These are phyloP conservation scores for Mionectes macconnelli DNA, from an alignment of 2,113 vertebrate species.

Conservation along the genomic window DNA sequence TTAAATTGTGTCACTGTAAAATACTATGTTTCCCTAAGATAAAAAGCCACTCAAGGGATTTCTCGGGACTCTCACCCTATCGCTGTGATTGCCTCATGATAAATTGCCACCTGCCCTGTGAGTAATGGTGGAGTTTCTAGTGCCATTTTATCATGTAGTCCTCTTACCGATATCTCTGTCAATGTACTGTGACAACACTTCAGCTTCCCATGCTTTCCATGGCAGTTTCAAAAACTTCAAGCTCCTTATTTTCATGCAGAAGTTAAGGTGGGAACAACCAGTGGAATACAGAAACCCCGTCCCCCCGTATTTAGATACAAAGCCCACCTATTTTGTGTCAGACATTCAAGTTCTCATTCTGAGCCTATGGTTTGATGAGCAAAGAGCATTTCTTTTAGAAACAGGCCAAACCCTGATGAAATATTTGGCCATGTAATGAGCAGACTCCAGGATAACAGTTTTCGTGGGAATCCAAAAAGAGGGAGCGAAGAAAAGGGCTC, in stretches of 20 bases:
- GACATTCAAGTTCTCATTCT: background rate
- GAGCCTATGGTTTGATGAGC: background rate
- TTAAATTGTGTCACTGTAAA: background rate
- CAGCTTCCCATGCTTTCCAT: background rate
- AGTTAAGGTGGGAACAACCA: background rate
- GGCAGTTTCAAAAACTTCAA: background rate
- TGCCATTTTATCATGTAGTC: background rate
- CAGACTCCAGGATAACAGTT: slow-evolving; percentile 42
- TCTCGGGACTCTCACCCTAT: background rate
- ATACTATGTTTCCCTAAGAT: background rate
- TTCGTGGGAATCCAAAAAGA: slow-evolving; percentile 70
- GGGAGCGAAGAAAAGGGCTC: slow-evolving; percentile 50
- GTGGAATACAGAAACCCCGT: background rate
- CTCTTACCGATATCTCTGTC: background rate
- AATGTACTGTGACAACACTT: background rate
- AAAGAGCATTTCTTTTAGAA: slow-evolving; percentile 53
- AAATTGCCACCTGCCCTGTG: slow-evolving; percentile 21
- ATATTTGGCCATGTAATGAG: slow-evolving; percentile 62
- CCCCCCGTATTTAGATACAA: background rate
- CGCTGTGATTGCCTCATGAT: background rate
- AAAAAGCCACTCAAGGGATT: background rate
- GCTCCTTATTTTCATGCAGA: background rate
- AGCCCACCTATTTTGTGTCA: slow-evolving; percentile 35
- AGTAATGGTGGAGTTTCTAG: background rate
- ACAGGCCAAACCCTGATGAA: slow-evolving; percentile 57